Percentiles rank a stretch among this genome's conserved stretches.
Conservation (phyloP, 2,113 vertebrate species). For the Pelmatolapia mariae region DNA sequence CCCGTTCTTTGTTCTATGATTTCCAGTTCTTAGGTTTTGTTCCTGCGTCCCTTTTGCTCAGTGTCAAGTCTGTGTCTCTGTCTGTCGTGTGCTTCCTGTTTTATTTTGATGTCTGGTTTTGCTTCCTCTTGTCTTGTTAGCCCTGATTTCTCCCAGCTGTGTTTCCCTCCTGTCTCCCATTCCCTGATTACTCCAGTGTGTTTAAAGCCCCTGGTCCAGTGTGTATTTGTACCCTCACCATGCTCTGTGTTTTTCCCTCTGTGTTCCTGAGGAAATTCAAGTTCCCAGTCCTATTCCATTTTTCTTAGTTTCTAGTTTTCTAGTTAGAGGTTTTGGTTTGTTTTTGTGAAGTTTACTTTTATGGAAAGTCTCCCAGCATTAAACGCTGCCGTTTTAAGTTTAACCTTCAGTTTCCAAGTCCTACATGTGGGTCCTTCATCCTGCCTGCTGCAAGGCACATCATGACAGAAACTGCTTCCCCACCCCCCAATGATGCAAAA, state of each 20-base stretch:
- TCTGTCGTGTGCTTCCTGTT: neutral
- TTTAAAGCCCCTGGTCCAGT: neutral
- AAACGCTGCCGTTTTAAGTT: neutral
- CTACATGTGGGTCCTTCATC: neutral
- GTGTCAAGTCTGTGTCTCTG: neutral
- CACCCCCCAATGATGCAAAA: neutral
- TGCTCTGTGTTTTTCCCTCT: neutral
- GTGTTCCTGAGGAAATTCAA: neutral
- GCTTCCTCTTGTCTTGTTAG: neutral
- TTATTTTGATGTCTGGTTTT: neutral
- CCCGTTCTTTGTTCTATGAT: neutral
- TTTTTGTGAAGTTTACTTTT: neutral
- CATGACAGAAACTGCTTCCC: neutral
- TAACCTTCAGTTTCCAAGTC: neutral
- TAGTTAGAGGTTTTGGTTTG: neutral
- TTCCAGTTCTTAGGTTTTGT: neutral
- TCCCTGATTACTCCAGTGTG: neutral
- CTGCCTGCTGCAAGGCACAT: neutral
- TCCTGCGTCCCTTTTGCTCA: neutral
- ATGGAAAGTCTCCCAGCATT: neutral
- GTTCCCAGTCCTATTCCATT: neutral
- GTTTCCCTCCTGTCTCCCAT: neutral
- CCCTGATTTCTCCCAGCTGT: neutral
- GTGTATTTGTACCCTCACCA: accelerated
- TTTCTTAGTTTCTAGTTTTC: neutral